These are phyloP conservation scores for Xiphophorus maculatus DNA, from an alignment of 2,113 vertebrate species.

Conservation along the genomic window DNA sequence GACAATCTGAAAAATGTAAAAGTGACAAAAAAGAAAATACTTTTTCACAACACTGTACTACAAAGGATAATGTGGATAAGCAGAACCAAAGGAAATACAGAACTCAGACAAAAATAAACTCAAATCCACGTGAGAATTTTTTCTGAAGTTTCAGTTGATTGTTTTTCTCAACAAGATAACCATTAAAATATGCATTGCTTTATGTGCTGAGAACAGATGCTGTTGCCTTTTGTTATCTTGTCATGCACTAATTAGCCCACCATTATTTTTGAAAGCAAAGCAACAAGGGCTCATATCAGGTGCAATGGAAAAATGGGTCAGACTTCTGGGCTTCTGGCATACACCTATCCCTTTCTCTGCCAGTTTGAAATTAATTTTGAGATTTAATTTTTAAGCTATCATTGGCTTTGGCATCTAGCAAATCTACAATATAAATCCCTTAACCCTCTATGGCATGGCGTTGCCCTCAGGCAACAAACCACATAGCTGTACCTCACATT, in stretches of 20 bases:
- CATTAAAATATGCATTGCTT: background rate
- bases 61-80: background rate
- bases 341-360: conserved; percentile 3
- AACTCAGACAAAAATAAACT: background rate
- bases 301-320: conserved; percentile 13
- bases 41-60: background rate
- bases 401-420: conserved; percentile 23
- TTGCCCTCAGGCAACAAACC: no score
- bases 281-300: background rate
- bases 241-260: conserved; percentile 5
- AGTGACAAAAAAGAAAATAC: background rate
- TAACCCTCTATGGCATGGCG: no score
- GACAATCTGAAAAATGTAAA: no score
- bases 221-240: conserved; percentile 5
- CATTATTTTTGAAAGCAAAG: conserved; percentile 3
- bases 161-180: background rate
- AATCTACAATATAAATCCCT: conserved; percentile 31
- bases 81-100: no score
- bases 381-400: conserved; percentile 31
- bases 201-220: background rate
- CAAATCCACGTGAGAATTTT: background rate
- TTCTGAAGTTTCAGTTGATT: background rate
- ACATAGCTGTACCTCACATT: no score
- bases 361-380: conserved; percentile 25
- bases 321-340: conserved; percentile 1